These are phyloP conservation scores for Leptinotarsa juncta DNA, from an alignment of 2,888 invertebrate species.

Conservation along the genomic window DNA sequence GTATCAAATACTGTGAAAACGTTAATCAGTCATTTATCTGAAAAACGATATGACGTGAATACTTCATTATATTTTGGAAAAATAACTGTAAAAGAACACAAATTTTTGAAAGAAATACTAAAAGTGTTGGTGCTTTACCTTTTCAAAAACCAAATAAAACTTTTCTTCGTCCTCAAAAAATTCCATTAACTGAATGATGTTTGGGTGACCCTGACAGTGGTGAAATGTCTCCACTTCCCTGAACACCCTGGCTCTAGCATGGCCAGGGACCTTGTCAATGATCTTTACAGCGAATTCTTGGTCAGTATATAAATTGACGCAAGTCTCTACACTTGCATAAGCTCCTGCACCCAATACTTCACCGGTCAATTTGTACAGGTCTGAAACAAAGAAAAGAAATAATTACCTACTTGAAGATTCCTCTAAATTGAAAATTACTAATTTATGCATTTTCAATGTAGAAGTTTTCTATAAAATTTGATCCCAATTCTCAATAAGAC, in stretches of 20 bases:
- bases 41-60: conserved; percentile 42
- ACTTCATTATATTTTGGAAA: not conserved
- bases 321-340: conserved; percentile 95
- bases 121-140: conserved; percentile 68
- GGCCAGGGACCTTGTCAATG: conserved; percentile 94
- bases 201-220: conserved; percentile 96
- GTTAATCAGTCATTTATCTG: too few relatives aligned
- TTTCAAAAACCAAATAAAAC: conserved; percentile 98
- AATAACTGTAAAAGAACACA: not conserved
- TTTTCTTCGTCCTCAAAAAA: conserved; percentile 97
- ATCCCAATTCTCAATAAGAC: too few relatives aligned
- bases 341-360: conserved; percentile 97
- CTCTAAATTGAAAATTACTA: not conserved
- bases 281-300: conserved; percentile 98
- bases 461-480: too few relatives aligned
- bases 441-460: too few relatives aligned
- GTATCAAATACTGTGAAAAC: too few relatives aligned
- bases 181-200: conserved; percentile 97
- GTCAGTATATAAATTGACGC: conserved; percentile 90
- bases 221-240: conserved; percentile 99
- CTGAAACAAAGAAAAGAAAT: conserved; percentile 68
- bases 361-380: conserved; percentile 94
- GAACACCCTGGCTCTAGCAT: conserved; percentile 94
- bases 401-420: not conserved
- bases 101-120: not conserved